Evolutionary conservation across 2,797 vertebrate genomes (phyloP), one percentile per base, ranked within the genome.

Genomic region (Hippocampus kuda): DNA sequence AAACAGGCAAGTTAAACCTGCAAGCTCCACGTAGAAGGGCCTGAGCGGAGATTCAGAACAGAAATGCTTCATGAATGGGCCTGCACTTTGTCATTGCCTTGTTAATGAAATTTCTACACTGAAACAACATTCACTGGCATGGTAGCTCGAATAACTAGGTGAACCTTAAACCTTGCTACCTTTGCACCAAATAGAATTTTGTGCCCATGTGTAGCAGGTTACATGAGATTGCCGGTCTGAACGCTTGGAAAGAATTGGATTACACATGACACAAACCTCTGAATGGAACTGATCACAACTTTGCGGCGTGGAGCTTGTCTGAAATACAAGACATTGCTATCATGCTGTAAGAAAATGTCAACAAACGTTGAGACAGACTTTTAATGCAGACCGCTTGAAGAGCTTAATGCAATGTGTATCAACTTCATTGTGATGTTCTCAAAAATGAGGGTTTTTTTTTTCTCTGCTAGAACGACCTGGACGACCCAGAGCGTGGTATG

Each of bases 401-500:
- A 13, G 42, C 12, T 65, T 6, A 42, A 38, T 64, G 22, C 10
- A 64, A 2, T 5, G 38, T 44, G 10, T 15, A 64, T 12, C 41
- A 42, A 18, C 5, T 34, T 20, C 4, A 18, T 16, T 11, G 59
- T 62, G 54, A 57, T 27, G 24, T 34, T 24, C 53, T 24, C n/a
- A 56, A 56, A 56, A 54, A 20, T 61, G 7, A 16, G 13, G 34
- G 20, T 22, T 16, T 2, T 48, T 46, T 27, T 60, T 56, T n/a
- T 24, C 34, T 41, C 24, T 5, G 44, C 65, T 57, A 99, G 97
- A 99, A 99, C 72, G 97, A 99, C 81, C 87, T 99, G 84, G 97
- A 99, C 70, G 97, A 99, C 81, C 97, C 97, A 1, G 97, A 99
- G 84, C 92, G 97, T 59, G 97, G 97, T 72, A 99, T 99, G 97